A percentile compares a stretch with the other conserved stretches of the same genome.
Evolutionary conservation across 2,113 vertebrate species (phyloP).

Genomic region (Misgurnus mizolepis): DNA sequence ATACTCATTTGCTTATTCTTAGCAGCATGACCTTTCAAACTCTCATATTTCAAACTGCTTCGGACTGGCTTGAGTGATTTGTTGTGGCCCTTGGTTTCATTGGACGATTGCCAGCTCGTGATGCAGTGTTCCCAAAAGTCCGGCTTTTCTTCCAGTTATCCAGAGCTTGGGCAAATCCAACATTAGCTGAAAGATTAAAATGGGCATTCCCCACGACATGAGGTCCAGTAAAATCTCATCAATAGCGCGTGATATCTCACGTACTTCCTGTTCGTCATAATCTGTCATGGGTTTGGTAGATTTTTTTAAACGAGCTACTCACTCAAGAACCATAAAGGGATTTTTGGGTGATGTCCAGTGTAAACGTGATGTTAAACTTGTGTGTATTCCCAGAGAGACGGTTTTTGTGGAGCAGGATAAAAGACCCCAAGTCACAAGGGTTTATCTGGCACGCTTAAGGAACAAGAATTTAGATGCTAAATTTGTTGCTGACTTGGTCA

Average conservation of each 20-base stretch:
- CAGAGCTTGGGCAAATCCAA: slow-evolving; percentile 14
- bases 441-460: no score
- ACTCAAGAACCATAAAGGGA: background rate
- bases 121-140: slow-evolving; percentile 21
- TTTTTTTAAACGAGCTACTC: background rate
- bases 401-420: no score
- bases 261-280: slow-evolving; percentile 21
- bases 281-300: background rate
- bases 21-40: slow-evolving; percentile 3
- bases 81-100: background rate
- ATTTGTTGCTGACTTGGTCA: no score
- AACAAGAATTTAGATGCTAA: no score
- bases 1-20: background rate
- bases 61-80: slow-evolving; percentile 5
- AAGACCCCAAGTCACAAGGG: no score
- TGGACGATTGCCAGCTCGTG: slow-evolving; percentile 10
- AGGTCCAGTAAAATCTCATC: slow-evolving; percentile 6
- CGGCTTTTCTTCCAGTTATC: background rate
- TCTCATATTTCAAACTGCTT: background rate
- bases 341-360: background rate
- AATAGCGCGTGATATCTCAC: background rate
- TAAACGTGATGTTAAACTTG: background rate
- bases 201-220: slow-evolving; percentile 2
- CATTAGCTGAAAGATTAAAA: background rate
- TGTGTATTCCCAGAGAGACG: background rate